Percentiles rank a stretch among this genome's conserved stretches.
phyloP scores from a whole-genome alignment of 2,797 vertebrate genomes.

The Percopsis omiscomaycus region DNA sequence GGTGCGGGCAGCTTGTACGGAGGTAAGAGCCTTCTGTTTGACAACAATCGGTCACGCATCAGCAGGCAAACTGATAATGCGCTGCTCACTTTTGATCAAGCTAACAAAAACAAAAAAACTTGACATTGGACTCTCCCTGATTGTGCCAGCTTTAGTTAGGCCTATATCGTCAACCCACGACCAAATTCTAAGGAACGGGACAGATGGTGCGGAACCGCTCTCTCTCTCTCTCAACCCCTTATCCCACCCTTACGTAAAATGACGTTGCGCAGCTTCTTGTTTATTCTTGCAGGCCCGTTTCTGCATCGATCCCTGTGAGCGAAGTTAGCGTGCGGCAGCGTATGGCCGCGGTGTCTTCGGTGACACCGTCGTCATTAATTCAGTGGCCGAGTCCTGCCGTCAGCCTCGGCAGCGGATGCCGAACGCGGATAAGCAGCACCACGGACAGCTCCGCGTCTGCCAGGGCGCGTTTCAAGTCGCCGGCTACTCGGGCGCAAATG shows the following conservation, averaged over 20 bases:
- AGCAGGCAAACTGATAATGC: not conserved
- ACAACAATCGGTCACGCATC: not conserved
- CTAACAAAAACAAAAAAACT: constrained; percentile 1
- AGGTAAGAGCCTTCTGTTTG: constrained; percentile 64
- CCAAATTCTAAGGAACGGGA: not conserved
- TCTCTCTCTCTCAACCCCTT: too few species aligned
- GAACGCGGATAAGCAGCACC: constrained; percentile 62
- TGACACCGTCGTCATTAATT: constrained; percentile 50
- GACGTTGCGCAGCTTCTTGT: not conserved
- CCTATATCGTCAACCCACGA: not conserved
- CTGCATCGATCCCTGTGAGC: not conserved
- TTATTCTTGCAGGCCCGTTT: not conserved
- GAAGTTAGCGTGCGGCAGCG: not conserved
- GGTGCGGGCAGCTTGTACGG: constrained; percentile 70
- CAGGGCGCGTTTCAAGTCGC: not conserved
- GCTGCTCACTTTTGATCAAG: not conserved
- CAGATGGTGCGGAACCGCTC: not conserved
- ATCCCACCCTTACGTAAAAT: too few species aligned
- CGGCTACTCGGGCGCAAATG: not conserved
- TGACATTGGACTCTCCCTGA: not conserved
- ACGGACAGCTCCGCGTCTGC: constrained; percentile 54
- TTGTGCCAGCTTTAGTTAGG: not conserved
- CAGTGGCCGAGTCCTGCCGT: constrained; percentile 10
- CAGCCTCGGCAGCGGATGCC: not conserved
- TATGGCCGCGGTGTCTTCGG: constrained; percentile 3